phyloP scores from a whole-genome alignment of 2,888 invertebrate species.

The Macaria liturata region DNA sequence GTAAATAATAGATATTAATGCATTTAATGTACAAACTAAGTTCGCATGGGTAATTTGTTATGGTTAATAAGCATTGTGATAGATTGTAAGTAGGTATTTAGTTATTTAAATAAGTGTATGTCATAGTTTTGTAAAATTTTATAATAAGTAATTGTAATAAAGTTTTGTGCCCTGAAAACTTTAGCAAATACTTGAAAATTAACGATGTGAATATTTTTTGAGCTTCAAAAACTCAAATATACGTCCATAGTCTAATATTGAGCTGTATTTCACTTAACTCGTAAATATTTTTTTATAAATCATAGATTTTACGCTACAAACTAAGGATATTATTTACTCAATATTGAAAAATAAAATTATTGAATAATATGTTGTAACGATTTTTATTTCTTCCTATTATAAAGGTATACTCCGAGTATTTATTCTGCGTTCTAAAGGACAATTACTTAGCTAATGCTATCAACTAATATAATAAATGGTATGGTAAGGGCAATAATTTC shows the following conservation, averaged over 20 bases:
- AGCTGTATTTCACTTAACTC: constrained; percentile 13
- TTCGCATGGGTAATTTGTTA: constrained; percentile 58
- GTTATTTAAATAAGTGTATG: constrained; percentile 15
- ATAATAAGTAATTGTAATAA: neutral
- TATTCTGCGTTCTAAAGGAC: too few relatives aligned
- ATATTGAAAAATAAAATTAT: neutral
- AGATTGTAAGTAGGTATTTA: constrained; percentile 44
- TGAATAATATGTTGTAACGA: too few relatives aligned
- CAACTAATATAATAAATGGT: too few relatives aligned
- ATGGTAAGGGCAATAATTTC: too few relatives aligned
- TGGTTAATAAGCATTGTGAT: constrained; percentile 71
- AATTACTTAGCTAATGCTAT: too few relatives aligned
- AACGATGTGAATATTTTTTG: neutral
- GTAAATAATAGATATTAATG: constrained; percentile 55
- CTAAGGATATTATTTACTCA: neutral
- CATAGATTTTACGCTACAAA: constrained; percentile 27
- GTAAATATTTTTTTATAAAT: constrained; percentile 33
- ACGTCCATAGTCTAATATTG: constrained; percentile 16
- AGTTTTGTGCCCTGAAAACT: neutral
- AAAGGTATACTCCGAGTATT: too few relatives aligned
- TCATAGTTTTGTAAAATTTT: constrained; percentile 10
- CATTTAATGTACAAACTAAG: constrained; percentile 82
- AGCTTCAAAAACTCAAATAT: neutral
- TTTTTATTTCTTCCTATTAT: too few relatives aligned
- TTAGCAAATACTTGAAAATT: neutral